Evolutionary conservation across 2,888 invertebrate species (phyloP).

Genomic region (Caenorhabditis becei): DNA sequence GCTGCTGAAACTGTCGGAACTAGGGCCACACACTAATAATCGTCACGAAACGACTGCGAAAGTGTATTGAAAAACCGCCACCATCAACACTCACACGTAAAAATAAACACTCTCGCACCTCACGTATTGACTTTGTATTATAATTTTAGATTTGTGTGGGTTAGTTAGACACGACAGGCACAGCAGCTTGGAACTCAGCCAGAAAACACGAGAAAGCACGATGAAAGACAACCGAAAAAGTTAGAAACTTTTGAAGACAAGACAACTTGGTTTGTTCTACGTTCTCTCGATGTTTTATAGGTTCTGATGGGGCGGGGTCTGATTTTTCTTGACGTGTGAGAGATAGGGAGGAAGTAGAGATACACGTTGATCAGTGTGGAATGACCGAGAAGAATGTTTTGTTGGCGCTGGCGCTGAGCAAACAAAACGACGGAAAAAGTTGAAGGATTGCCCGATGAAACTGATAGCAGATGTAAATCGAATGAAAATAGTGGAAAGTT

Average conservation of each 20-base stretch:
- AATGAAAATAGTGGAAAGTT: not conserved
- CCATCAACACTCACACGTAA: conserved; percentile 14
- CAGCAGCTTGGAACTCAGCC: conserved; percentile 19
- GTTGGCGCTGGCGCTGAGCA: conserved; percentile 48
- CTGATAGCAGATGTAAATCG: conserved; percentile 39
- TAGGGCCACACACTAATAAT: conserved; percentile 16
- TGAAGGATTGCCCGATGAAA: conserved; percentile 32
- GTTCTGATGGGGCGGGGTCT: conserved; percentile 40
- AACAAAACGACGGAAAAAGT: conserved; percentile 30
- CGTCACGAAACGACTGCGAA: conserved; percentile 4
- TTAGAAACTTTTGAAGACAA: conserved; percentile 16
- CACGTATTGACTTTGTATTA: conserved; percentile 22
- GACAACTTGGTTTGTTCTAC: not conserved
- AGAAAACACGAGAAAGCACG: not conserved
- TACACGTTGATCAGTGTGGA: conserved; percentile 5
- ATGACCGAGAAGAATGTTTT: conserved; percentile 38
- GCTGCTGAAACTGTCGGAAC: conserved; percentile 55
- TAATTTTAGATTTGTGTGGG: conserved; percentile 33
- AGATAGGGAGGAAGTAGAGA: conserved; percentile 1
- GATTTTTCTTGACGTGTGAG: conserved; percentile 8
- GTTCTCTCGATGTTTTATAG: conserved; percentile 38
- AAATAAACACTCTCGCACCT: conserved; percentile 20
- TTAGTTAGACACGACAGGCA: conserved; percentile 55
- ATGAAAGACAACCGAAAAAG: not conserved
- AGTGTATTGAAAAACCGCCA: conserved; percentile 21